Evolutionary conservation across 2,888 invertebrate species (phyloP).

Genomic region (Venusia cambrica): DNA sequence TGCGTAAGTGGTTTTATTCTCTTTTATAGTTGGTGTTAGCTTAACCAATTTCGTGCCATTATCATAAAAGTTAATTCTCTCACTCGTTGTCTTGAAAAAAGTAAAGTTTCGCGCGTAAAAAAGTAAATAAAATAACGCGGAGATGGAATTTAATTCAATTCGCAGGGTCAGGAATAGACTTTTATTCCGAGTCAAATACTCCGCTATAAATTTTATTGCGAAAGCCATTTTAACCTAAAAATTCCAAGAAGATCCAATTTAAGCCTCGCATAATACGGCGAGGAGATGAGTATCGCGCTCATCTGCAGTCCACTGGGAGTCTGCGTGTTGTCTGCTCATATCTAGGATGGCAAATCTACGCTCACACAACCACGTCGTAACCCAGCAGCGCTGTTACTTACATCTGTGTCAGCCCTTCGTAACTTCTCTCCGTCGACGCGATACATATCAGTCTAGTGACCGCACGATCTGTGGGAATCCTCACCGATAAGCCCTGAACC

Average conservation of each 20-base stretch:
- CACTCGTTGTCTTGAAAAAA: slow-evolving; percentile 38
- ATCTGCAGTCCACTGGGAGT: slow-evolving; percentile 33
- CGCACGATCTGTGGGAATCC: slow-evolving; percentile 62
- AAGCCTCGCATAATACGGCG: slow-evolving; percentile 63
- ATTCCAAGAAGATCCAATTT: slow-evolving; percentile 72
- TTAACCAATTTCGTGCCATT: slow-evolving; percentile 32
- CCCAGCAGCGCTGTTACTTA: slow-evolving; percentile 26
- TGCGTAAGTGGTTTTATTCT: slow-evolving; percentile 34
- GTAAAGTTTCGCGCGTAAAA: slow-evolving; percentile 36
- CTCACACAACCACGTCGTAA: slow-evolving; percentile 29
- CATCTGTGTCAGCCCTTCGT: slow-evolving; percentile 19
- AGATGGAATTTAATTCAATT: slow-evolving; percentile 64
- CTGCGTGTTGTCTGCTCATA: slow-evolving; percentile 30
- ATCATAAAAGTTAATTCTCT: slow-evolving; percentile 37
- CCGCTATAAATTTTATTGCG: slow-evolving; percentile 69
- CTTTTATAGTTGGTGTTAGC: slow-evolving; percentile 33
- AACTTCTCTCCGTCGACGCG: slow-evolving; percentile 34
- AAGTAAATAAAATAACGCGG: slow-evolving; percentile 57
- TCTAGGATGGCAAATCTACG: slow-evolving; percentile 27
- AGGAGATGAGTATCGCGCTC: slow-evolving; percentile 61
- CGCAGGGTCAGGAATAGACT: slow-evolving; percentile 59
- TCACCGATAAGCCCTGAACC: slow-evolving; percentile 50
- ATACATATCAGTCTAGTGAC: slow-evolving; percentile 48
- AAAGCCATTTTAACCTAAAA: slow-evolving; percentile 66
- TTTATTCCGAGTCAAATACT: slow-evolving; percentile 63